phyloP scores from a whole-genome alignment of 2,797 vertebrate species.

The Tolypeutes matacus region DNA sequence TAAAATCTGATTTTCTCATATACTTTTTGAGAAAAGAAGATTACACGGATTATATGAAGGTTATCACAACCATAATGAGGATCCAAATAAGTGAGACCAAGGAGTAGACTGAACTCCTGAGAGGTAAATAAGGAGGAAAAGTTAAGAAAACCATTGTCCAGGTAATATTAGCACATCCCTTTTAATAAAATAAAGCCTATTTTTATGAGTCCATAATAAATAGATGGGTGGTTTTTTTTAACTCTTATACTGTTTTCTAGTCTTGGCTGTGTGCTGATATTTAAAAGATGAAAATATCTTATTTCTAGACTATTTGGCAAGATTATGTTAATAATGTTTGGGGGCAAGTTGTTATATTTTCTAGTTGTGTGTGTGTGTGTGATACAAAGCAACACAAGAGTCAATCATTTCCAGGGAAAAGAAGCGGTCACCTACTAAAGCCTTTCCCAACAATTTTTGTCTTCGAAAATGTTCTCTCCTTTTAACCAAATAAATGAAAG shows the following conservation, averaged over 20 bases:
- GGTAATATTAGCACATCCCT: not conserved
- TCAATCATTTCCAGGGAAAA: not conserved
- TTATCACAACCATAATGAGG: not conserved
- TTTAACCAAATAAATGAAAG: constrained; percentile 40
- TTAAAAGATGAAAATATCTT: constrained; percentile 41
- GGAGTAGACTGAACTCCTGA: not conserved
- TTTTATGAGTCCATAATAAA: not conserved
- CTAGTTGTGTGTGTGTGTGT: not conserved
- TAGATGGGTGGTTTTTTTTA: not conserved
- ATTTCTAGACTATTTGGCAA: constrained; percentile 33
- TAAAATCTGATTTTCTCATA: not conserved
- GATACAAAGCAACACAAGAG: not conserved
- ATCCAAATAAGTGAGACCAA: not conserved
- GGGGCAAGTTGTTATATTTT: constrained; percentile 13
- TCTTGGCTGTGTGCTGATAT: not conserved
- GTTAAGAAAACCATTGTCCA: not conserved
- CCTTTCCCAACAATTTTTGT: not conserved
- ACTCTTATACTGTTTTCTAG: not conserved
- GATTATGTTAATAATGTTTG: not conserved
- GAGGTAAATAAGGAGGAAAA: constrained; percentile 19
- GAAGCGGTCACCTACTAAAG: constrained; percentile 30
- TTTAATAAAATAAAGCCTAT: constrained; percentile 4
- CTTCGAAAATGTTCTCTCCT: constrained; percentile 26
- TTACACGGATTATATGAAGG: not conserved
- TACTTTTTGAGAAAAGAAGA: constrained; percentile 27